A percentile compares a stretch with the other conserved stretches of the same genome.
phyloP scores from a whole-genome alignment of 2,797 vertebrate genomes.

The Ptychobarbus kaznakovi region DNA sequence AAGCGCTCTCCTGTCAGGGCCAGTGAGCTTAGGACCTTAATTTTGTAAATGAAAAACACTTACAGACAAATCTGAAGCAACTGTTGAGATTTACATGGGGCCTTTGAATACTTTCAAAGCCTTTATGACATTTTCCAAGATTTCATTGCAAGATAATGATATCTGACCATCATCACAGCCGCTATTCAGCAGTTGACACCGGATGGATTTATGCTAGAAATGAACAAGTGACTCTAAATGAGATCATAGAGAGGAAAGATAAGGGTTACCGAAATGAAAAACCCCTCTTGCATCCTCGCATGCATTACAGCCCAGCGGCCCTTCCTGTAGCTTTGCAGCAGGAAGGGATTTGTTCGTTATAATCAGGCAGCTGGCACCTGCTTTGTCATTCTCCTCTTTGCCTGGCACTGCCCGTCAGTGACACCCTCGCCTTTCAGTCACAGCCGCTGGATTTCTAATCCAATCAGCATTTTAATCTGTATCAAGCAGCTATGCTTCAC shows the following conservation, averaged over 20 bases:
- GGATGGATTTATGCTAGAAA: slow-evolving; percentile 1
- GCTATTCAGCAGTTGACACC: slow-evolving; percentile 29
- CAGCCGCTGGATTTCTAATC: slow-evolving; percentile 32
- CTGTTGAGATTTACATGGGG: slow-evolving; percentile 14
- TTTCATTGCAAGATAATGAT: slow-evolving; percentile 17
- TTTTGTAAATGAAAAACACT: slow-evolving; percentile 17
- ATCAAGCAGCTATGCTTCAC: slow-evolving; percentile 8
- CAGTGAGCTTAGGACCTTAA: slow-evolving; percentile 26
- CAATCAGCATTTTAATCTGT: slow-evolving; percentile 45
- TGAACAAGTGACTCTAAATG: slow-evolving; percentile 51
- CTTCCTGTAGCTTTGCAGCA: slow-evolving; percentile 38
- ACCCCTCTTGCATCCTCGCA: neutral
- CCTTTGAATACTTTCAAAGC: slow-evolving; percentile 9
- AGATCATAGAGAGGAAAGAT: neutral
- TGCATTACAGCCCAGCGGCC: slow-evolving; percentile 14
- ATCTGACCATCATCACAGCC: slow-evolving; percentile 29
- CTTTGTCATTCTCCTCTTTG: slow-evolving; percentile 21
- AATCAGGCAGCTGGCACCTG: slow-evolving; percentile 60
- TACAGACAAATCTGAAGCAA: neutral
- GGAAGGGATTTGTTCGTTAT: slow-evolving; percentile 52
- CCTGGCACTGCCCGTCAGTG: slow-evolving; percentile 18
- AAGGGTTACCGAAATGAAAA: slow-evolving; percentile 36
- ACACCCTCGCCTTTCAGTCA: slow-evolving; percentile 16
- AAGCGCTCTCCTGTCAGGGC: neutral
- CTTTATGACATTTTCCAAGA: slow-evolving; percentile 24